These are phyloP conservation scores for Nematolebias whitei DNA, from an alignment of 2,113 vertebrate species.

Conservation along the genomic window DNA sequence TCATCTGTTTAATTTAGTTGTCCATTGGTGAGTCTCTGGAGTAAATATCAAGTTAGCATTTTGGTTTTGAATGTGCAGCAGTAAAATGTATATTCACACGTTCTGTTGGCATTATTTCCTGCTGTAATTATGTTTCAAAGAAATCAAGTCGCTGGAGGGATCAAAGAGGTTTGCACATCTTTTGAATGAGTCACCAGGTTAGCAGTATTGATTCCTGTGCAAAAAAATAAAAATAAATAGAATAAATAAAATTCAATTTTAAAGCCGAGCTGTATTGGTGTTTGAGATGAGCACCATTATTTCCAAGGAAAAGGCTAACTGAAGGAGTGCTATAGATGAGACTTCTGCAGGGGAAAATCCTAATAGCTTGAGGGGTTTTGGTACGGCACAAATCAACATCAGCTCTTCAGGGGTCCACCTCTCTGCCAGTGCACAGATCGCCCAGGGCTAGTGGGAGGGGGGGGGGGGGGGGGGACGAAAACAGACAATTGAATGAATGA, in stretches of 20 bases:
- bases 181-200: not conserved
- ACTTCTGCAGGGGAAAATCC: constrained; percentile 4
- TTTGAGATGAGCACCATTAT: not conserved
- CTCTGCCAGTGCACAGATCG: constrained; percentile 3
- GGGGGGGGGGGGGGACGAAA: too few relatives aligned
- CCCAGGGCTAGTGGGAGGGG: constrained; percentile 30
- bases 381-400: not conserved
- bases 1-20: too few relatives aligned
- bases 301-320: not conserved
- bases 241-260: not conserved
- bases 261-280: not conserved
- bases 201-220: not conserved
- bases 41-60: too few relatives aligned
- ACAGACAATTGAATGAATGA: constrained; percentile 70
- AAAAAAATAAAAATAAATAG: too few relatives aligned
- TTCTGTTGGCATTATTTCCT: too few relatives aligned
- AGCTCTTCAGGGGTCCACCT: not conserved
- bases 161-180: not conserved
- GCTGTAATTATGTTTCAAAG: not conserved
- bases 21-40: too few relatives aligned
- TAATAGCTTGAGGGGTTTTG: constrained; percentile 21
- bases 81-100: too few relatives aligned
- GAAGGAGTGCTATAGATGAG: not conserved
- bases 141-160: not conserved
- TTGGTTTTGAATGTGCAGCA: too few relatives aligned